Base-by-base conservation (phyloP, 2,888 invertebrate species). In the Cheilosia vernalis region DNA sequence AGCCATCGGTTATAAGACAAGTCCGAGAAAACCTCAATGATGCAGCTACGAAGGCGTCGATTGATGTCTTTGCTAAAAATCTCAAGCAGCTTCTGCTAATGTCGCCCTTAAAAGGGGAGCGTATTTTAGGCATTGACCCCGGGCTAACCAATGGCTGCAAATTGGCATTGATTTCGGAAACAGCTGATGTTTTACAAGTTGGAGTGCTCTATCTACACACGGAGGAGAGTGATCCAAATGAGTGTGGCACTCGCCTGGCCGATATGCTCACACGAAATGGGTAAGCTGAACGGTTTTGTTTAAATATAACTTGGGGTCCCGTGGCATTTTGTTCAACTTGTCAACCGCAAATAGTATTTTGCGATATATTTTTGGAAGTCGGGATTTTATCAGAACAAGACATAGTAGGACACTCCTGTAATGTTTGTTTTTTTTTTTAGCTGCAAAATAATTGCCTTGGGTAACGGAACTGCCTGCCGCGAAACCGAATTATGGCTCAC, bases 61-160 rank as follows among this genome's bases (percentile, higher is more conserved):
- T 97, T 19, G 95, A 95, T 89, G 96, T 97, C 4, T 98, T 98
- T 91, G 95, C 95, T 1, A 93, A 94, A 2, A 98, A 98, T 92
- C 92, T 98, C 27, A 97, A 97, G 89, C 95, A 97, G 88, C 93
- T 98, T 64, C 93, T 98, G 13, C 92, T 98, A 15, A 95, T 95
- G 44, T 95, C 96, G 21, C 98, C 98, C 0, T 93, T 97, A 0
- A 95, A 96, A 89, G 97, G 97, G 42, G 94, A 95, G 90, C 93
- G 94, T 10, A 96, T 98, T 79, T 92, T 97, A 24, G 98, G 97
- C 0, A 94, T 98, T 67, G 98, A 98, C 93, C 98, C 98, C 0
- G 98, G 98, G 0, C 98, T 96, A 90, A 93, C 92, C 86, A 95
- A 97, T 90, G 98, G 98, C 1, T 98, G 98, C 90, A 98, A 98